Conservation (phyloP, 2,797 vertebrate genomes). For the Fundulus diaphanus region DNA sequence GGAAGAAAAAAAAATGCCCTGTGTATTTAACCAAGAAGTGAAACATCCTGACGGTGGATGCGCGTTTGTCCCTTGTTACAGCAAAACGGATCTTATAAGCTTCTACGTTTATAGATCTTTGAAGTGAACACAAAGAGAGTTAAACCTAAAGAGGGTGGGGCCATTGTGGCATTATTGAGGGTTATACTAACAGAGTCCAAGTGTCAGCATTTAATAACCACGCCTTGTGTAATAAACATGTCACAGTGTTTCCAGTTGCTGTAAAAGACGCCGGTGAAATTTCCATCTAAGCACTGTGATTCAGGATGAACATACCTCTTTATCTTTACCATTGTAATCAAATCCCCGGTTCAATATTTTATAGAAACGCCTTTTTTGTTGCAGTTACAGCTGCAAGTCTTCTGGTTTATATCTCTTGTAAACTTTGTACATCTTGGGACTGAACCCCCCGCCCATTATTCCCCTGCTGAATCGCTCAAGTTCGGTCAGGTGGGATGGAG, state of each 20-base stretch:
- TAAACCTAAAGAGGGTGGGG: constrained; percentile 3
- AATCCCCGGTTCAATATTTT: neutral
- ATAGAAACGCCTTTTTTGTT: neutral
- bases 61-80: constrained; percentile 4
- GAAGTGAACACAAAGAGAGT: neutral
- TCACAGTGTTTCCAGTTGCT: neutral
- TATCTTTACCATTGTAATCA: neutral
- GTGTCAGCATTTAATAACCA: neutral
- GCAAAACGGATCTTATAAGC: constrained; percentile 30
- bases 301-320: neutral
- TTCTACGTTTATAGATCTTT: constrained; percentile 7
- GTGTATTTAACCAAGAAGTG: neutral
- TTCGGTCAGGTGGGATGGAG: neutral
- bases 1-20: neutral
- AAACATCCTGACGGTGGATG: constrained; percentile 18
- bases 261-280: neutral
- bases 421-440: neutral
- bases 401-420: neutral
- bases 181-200: constrained; percentile 1
- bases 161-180: neutral
- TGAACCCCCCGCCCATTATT: neutral
- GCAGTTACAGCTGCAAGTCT: no score
- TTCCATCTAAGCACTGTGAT: neutral
- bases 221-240: neutral
- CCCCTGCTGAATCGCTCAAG: neutral